Evolutionary conservation across 1,140 invertebrate species (phyloP), one percentile per base, ranked within the genome.

Genomic region (Drosophila suzukii): DNA sequence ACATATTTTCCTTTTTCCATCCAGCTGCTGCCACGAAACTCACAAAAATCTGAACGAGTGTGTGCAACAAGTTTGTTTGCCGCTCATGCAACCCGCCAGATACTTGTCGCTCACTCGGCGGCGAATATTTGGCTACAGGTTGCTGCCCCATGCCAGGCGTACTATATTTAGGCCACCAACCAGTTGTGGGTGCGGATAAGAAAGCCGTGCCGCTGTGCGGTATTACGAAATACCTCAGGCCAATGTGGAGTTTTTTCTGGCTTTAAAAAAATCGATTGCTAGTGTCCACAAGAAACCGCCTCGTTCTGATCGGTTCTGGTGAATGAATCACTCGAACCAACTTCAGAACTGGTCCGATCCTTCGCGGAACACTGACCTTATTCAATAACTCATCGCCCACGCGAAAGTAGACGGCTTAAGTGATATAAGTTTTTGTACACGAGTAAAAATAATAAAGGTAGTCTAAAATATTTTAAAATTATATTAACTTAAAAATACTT

Each of bases 291-390:
- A 24, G 27, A 27, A 17, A 12, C 8, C 49, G n/a, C 47, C 20
- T 30, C 8, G 53, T 70, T 83, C 66, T 71, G 56, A 61, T 73
- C 38, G 49, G 24, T 72, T 58, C 32, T 43, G 15, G 0, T 4
- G 47, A 46, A 43, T 72, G 67, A 73, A 72, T 72, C 66, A 72
- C 15, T 50, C 24, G 7, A 20, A 2, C 20, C 20, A 20, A 17
- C 34, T 43, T 15, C 62, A 34, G 11, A 59, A 38, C 44, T 53
- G 17, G 17, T 32, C 46, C 32, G 27, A 36, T 62, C 51, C 71
- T 73, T 50, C n/a, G 47, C 50, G 73, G 53, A 75, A 79, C 66
- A 75, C 77, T 85, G 85, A 85, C 82, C 82, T 72, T 70, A 78
- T 88, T 82, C 55, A 51, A 67, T 67, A 74, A 85, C 50, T 85